Percentiles rank a stretch among this genome's conserved stretches.
phyloP scores from a whole-genome alignment of 2,888 invertebrate species.

The Luperina testacea region DNA sequence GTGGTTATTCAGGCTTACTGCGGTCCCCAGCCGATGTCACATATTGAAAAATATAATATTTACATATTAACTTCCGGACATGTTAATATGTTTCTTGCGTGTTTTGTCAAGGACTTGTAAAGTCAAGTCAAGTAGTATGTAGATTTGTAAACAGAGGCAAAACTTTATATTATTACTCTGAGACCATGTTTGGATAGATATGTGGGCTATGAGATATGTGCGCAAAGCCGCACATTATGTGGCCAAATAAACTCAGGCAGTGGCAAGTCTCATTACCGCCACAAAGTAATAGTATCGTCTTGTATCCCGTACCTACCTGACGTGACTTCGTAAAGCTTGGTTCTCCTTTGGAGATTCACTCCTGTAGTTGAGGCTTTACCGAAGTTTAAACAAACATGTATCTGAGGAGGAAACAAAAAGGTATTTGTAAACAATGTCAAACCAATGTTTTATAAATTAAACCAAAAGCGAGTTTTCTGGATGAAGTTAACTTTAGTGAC shows the following conservation, averaged over 20 bases:
- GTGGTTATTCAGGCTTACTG: constrained; percentile 2
- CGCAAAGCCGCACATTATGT: not conserved
- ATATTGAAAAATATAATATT: constrained; percentile 35
- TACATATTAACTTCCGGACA: constrained; percentile 13
- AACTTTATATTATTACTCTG: not conserved
- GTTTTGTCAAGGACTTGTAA: not conserved
- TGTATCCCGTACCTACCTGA: not conserved
- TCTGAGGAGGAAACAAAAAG: not conserved
- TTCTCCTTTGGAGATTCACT: not conserved
- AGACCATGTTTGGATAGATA: not conserved
- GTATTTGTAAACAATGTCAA: not conserved
- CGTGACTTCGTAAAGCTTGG: not conserved
- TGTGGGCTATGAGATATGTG: no score
- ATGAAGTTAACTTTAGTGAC: not conserved
- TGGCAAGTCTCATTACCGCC: not conserved
- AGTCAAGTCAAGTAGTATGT: not conserved
- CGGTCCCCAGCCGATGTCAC: constrained; percentile 2
- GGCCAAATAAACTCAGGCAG: not conserved
- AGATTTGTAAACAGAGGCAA: not conserved
- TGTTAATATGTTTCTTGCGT: constrained; percentile 15
- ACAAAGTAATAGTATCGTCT: not conserved
- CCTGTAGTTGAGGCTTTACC: no score
- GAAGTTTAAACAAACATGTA: not conserved
- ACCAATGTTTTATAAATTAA: not conserved
- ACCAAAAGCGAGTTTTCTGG: not conserved